Percentiles rank a stretch among this genome's conserved stretches.
These are phyloP conservation scores for Diplodus puntazzo DNA, from an alignment of 2,797 vertebrate genomes.

Conservation along the genomic window DNA sequence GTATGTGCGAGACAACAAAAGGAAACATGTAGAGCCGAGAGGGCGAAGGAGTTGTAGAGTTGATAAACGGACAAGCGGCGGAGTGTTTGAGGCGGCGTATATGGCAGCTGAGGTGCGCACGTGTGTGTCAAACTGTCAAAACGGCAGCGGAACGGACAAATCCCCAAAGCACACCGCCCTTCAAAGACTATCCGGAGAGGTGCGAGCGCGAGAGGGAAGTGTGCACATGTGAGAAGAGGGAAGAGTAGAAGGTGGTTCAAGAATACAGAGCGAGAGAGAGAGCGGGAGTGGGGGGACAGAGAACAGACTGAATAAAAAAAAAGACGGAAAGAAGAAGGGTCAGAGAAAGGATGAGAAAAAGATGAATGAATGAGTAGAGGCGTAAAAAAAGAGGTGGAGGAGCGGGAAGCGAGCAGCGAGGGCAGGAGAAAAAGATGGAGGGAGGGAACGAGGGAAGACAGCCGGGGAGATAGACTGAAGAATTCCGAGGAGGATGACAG, in stretches of 20 bases:
- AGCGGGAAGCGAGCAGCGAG: neutral
- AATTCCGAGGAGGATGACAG: neutral
- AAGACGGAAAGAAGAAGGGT: neutral
- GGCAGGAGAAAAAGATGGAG: neutral
- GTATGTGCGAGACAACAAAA: neutral
- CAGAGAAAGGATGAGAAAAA: too few relatives aligned
- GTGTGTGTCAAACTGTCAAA: constrained; percentile 69
- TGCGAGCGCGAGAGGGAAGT: neutral
- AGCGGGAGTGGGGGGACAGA: too few relatives aligned
- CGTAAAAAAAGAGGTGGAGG: too few relatives aligned
- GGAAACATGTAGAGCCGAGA: neutral
- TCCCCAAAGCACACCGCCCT: constrained; percentile 65
- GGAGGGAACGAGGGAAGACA: neutral
- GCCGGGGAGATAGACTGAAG: neutral
- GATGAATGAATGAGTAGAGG: neutral
- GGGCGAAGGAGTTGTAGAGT: constrained; percentile 33
- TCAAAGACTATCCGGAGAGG: constrained; percentile 52
- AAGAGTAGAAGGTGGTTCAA: constrained; percentile 11
- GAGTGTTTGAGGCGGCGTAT: constrained; percentile 41
- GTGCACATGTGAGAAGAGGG: neutral
- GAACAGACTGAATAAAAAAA: neutral
- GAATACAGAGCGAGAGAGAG: constrained; percentile 1
- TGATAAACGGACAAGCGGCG: constrained; percentile 49
- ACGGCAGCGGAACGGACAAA: constrained; percentile 62
- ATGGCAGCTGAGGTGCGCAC: constrained; percentile 35